A percentile compares a stretch with the other conserved stretches of the same genome.
phyloP scores from a whole-genome alignment of 2,888 invertebrate species.

The Morpho helenor region DNA sequence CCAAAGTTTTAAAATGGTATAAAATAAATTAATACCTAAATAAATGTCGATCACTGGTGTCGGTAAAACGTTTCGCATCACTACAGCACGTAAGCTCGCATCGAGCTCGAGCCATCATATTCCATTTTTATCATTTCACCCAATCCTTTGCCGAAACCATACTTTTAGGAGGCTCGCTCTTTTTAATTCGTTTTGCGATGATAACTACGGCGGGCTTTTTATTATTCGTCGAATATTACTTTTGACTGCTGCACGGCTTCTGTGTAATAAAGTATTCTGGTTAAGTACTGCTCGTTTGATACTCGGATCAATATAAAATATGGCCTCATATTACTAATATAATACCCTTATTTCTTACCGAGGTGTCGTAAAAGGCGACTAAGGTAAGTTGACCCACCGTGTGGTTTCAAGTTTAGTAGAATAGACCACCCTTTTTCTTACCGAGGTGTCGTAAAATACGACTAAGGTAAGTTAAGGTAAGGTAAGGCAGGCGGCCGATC shows the following conservation, averaged over 20 bases:
- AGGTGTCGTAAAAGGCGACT: too few relatives aligned
- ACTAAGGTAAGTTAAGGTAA: too few relatives aligned
- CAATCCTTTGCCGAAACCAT: slow-evolving; percentile 76
- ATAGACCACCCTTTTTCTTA: too few relatives aligned
- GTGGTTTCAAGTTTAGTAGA: too few relatives aligned
- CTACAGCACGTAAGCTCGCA: slow-evolving; percentile 37
- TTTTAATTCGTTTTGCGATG: slow-evolving; percentile 75
- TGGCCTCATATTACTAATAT: too few relatives aligned
- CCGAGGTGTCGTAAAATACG: too few relatives aligned
- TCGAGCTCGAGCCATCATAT: slow-evolving; percentile 54
- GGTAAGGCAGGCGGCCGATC: too few relatives aligned
- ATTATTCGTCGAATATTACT: slow-evolving; percentile 57
- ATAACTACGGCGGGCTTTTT: slow-evolving; percentile 50
- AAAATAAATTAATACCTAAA: too few relatives aligned
- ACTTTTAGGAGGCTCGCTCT: slow-evolving; percentile 48
- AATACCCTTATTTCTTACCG: too few relatives aligned
- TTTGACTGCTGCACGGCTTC: slow-evolving; percentile 50
- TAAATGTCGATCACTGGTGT: not conserved
- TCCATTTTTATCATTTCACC: slow-evolving; percentile 71
- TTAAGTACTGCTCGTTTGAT: slow-evolving; percentile 27
- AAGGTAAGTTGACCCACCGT: too few relatives aligned
- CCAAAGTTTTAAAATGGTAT: too few relatives aligned
- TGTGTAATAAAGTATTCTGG: slow-evolving; percentile 28
- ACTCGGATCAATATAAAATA: not conserved
- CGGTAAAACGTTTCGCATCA: slow-evolving; percentile 16